These are phyloP conservation scores for Torymus aiolomorphi DNA, from an alignment of 2,888 invertebrate species.

Conservation along the genomic window DNA sequence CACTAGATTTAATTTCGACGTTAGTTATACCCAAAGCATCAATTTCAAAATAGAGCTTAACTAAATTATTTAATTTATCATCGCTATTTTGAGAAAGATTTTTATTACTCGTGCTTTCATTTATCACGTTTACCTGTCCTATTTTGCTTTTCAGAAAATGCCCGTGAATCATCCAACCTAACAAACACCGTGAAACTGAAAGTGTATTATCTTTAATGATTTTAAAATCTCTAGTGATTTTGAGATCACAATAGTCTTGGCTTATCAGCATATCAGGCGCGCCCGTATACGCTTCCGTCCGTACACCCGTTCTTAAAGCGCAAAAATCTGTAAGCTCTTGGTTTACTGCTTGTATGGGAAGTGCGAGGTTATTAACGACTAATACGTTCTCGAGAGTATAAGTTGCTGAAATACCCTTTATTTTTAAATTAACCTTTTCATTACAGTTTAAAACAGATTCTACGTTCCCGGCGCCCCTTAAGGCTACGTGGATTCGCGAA, in stretches of 20 bases:
- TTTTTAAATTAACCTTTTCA: neutral
- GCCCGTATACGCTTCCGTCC: neutral
- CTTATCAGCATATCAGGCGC: constrained; percentile 1
- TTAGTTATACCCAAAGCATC: too few relatives aligned
- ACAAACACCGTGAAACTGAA: neutral
- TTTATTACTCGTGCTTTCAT: too few relatives aligned
- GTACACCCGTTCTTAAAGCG: neutral
- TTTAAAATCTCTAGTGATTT: constrained; percentile 7
- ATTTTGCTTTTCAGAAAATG: too few relatives aligned
- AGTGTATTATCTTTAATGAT: neutral
- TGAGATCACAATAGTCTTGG: constrained; percentile 3
- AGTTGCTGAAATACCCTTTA: neutral
- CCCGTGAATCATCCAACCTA: constrained; percentile 26
- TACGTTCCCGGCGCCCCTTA: neutral
- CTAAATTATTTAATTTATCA: too few relatives aligned
- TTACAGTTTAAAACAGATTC: too few relatives aligned
- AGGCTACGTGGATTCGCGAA: too few relatives aligned
- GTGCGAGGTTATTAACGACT: neutral
- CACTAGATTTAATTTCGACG: too few relatives aligned
- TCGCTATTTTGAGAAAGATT: too few relatives aligned
- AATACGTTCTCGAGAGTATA: neutral
- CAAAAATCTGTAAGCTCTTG: too few relatives aligned
- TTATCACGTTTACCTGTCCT: too few relatives aligned
- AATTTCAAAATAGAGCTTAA: too few relatives aligned
- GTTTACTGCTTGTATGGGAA: neutral